Evolutionary conservation across 1,140 invertebrate species (phyloP), one percentile per base, ranked within the genome.

Genomic region (Pristionchus pacificus): DNA sequence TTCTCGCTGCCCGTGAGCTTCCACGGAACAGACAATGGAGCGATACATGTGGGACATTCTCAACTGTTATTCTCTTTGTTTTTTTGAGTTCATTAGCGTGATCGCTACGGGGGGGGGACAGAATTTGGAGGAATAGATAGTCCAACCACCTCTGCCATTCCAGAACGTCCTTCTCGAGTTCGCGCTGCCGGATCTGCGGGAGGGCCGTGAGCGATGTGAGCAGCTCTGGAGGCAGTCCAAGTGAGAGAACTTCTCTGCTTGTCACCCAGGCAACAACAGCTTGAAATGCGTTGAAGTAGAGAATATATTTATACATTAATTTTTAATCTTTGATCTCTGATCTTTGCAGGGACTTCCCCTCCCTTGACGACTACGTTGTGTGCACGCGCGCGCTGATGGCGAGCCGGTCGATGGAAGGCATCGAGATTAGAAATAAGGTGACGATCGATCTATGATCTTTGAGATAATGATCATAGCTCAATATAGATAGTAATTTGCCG

Each of bases 11-110:
- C 76, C 0, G 29, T 70, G 1, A 74, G 76, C 32, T 72, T 77
- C 57, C 76, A 77, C 58, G 76, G 76, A 60, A 77, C 76, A 29
- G 76, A 77, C 59, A 77, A 77, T 38, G 76, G 76, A 19, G 74
- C 74, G 0, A 74, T 77, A n/a, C 76, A 77, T 59, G 76, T 77
- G 30, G 65, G 74, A 15, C 60, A 25, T n/a, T 0, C 33, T 14
- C 33, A 24, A 15, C 10, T 30, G 14, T 32, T 24, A 1, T 14
- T 30, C 27, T 65, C 1, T 2, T 29, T n/a, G 25, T 30, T 76
- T 58, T 25, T 76, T n/a, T n/a, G n/a, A n/a, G n/a, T n/a, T n/a
- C n/a, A n/a, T n/a, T n/a, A n/a, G n/a, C n/a, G n/a, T n/a, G n/a
- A n/a, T n/a, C n/a, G n/a, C n/a, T n/a, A n/a, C n/a, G n/a, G n/a